Base-by-base conservation (phyloP, 2,797 vertebrate genomes). In the Anabacerthia variegaticeps region DNA sequence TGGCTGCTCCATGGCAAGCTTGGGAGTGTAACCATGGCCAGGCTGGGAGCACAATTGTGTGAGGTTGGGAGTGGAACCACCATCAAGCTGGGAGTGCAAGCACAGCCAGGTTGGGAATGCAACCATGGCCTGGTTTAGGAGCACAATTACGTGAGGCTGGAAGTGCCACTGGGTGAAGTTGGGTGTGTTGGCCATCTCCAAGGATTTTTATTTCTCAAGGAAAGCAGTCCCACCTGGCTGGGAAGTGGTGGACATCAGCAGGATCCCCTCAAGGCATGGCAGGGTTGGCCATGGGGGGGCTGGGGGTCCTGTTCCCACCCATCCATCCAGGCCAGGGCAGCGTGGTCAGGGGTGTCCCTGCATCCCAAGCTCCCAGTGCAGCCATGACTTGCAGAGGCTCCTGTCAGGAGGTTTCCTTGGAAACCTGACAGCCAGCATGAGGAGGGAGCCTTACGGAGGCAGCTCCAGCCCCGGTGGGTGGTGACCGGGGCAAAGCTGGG, bases 331-430 rank as follows among this genome's bases (percentile, higher is more conserved):
- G 59, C 65, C 1, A 1, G 34, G 52, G 59, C 61, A 28, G 65
- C 1, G 1, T 2, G 8, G 39, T 39, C 75, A 62, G 79, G n/a
- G 51, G 17, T 43, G 44, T 32, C 28, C 5, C 0, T 1, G 1
- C 48, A 34, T 80, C 72, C 41, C 8, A 11, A 49, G 34, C 9
- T 72, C 54, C 56, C 73, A 37, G 36, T 30, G 21, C 0, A 6
- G n/a, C 51, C 6, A 0, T 61, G 73, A 5, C 71, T 82, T 85
- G 91, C 71, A 65, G 83, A 90, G 69, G 54, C 73, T 91, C 37
- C 5, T 88, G 83, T 54, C 43, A 36, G 73, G 78, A 91, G 92
- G 93, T 90, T 89, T 95, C 93, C 85, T 88, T 93, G 92, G 95
- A 93, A 95, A 93, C 89, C 41, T 16, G 0, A 14, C 62, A 85